Base-by-base conservation (phyloP, 2,797 vertebrate genomes). In the Gallinago nigripennis region DNA sequence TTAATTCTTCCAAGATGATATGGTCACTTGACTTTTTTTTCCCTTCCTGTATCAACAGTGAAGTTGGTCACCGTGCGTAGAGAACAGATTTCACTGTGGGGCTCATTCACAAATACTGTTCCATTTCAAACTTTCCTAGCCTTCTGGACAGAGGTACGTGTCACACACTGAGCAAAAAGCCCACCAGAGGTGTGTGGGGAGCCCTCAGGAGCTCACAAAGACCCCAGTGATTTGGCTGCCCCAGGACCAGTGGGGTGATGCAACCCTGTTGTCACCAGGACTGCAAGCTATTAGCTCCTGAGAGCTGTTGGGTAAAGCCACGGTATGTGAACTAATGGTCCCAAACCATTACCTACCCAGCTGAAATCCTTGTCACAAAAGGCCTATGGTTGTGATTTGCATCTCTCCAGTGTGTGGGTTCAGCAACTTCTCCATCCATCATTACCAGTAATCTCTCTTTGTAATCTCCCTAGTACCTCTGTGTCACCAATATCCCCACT, bases 311-410 rank as follows among this genome's bases (percentile, higher is more conserved):
- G 79, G 14, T 68, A 63, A 86, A 75, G 68, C 64, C 71, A 65
- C 0, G 14, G 82, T 92, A 79, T 93, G 93, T 81, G 91, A 92
- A 8, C 88, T 95, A 95, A 95, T 90, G 90, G 88, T 95, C 90
- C 71, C 75, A 87, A 73, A 41, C 70, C 91, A 92, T 90, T 96
- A 94, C 64, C 80, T 73, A 1, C 2, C 0, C 4, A 68, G 11
- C 2, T 28, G 69, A 87, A 91, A 89, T 63, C 76, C 73, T 95
- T 87, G 69, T 94, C 90, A 65, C 68, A 82, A 88, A 92, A 88
- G 71, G 81, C 28, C n/a, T n/a, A 3, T 4, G 64, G 35, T 0
- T 73, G 72, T 43, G 78, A 95, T 93, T 82, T 82, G 53, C 75
- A 83, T 95, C 90, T 96, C 81, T 68, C 71, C 81, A 12, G 5